Base-by-base conservation (phyloP, 2,113 vertebrate genomes). In the Oxyura jamaicensis region DNA sequence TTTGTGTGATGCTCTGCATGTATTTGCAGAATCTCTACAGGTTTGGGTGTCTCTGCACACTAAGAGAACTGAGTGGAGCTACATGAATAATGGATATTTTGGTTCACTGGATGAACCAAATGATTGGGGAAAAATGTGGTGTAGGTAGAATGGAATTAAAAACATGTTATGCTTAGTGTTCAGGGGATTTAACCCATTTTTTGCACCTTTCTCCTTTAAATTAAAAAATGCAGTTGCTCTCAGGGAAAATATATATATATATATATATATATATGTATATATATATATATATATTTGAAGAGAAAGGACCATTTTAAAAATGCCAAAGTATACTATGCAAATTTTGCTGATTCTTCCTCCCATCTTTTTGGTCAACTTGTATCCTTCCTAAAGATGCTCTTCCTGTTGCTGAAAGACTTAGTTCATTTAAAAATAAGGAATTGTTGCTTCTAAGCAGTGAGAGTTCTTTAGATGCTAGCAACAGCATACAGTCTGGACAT, bases 11-110 rank as follows among this genome's bases (percentile, higher is more conserved):
- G 62, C 83, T 93, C 73, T 74, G 83, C 63, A 55, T 74, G n/a
- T 21, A 86, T 91, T 83, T 81, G 36, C 36, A 77, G 55, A 92
- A 86, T 86, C 89, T 92, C 86, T 78, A 35, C 44, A 92, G 72
- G 59, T 84, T 84, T 83, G 73, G 9, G n/a, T 94, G 73, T 91
- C 69, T 94, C 81, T 31, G 62, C 41, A 71, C 76, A 25, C 78
- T 58, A 91, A 55, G 62, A 93, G 58, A 93, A 72, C 46, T 73
- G 31, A 50, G 56, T 59, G 84, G 62, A 93, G 29, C 62, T 88
- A 31, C 33, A 91, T 31, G 20, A 95, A 90, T 90, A 95, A 93
- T 92, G 80, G 67, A 88, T 73, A 53, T 68, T 92, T 88, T 76
- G 62, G 62, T 88, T 90, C 59, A 74, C 52, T 56, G 60, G 20